These are phyloP conservation scores for Nemoura dubitans DNA, from an alignment of 2,888 invertebrate species.

Conservation along the genomic window DNA sequence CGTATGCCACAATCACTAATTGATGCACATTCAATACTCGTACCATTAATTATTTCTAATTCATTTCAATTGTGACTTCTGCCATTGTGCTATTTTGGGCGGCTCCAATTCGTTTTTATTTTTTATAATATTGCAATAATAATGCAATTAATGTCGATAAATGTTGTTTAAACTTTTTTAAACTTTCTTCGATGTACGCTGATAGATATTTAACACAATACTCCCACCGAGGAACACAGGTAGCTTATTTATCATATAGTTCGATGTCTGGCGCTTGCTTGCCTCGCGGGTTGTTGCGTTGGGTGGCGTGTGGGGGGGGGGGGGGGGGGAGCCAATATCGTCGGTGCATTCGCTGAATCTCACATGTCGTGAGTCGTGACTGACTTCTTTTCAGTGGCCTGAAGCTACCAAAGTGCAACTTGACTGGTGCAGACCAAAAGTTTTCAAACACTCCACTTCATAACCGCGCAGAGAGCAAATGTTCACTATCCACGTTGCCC, in stretches of 20 bases:
- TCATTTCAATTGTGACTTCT: too few relatives aligned
- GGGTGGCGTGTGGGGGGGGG: neutral
- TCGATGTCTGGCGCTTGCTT: neutral
- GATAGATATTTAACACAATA: too few relatives aligned
- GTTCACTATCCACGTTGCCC: neutral
- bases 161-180: too few relatives aligned
- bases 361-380: neutral
- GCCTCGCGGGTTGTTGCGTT: neutral
- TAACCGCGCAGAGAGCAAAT: neutral
- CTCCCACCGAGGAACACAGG: too few relatives aligned
- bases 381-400: neutral
- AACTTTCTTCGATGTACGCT: too few relatives aligned
- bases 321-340: neutral
- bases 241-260: neutral
- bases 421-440: neutral
- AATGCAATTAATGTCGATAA: too few relatives aligned
- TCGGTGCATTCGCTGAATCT: neutral
- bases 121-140: too few relatives aligned
- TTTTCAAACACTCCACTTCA: neutral
- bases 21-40: neutral
- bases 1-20: neutral
- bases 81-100: too few relatives aligned
- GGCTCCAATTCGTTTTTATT: too few relatives aligned
- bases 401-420: neutral
- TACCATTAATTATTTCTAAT: neutral